Evolutionary conservation across 2,888 invertebrate species (phyloP).

Genomic region (Nematopogon swammerdamellus): DNA sequence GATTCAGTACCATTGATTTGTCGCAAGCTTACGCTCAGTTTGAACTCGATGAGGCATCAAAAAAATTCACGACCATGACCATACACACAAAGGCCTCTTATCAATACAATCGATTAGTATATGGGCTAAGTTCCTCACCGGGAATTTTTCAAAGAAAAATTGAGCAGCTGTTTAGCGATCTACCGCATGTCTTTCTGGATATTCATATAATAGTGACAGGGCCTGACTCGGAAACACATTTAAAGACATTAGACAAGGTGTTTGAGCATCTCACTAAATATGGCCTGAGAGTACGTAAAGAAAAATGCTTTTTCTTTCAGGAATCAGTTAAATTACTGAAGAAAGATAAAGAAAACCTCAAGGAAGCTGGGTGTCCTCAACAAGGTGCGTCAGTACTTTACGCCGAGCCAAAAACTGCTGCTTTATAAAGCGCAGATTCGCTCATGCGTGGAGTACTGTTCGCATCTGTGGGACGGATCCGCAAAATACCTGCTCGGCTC

Average conservation of each 20-base stretch:
- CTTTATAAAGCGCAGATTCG: too few relatives aligned
- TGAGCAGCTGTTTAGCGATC: background rate
- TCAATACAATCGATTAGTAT: slow-evolving; percentile 12
- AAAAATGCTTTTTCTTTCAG: background rate
- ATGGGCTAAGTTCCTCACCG: slow-evolving; percentile 11
- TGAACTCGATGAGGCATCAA: slow-evolving; percentile 7
- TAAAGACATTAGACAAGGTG: background rate
- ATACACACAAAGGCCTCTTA: slow-evolving; percentile 13
- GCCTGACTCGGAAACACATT: background rate
- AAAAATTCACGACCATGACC: slow-evolving; percentile 10
- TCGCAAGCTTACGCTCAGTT: slow-evolving; percentile 7
- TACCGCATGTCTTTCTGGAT: background rate
- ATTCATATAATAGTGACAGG: background rate
- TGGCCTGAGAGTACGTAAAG: background rate
- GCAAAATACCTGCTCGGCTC: background rate
- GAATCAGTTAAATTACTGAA: background rate
- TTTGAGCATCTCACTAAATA: background rate
- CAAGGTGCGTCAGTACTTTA: too few relatives aligned
- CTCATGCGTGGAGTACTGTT: too few relatives aligned
- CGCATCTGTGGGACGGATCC: too few relatives aligned
- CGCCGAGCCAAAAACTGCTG: too few relatives aligned
- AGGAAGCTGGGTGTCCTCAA: too few relatives aligned
- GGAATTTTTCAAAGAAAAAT: slow-evolving; percentile 11
- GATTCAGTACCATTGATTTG: slow-evolving; percentile 1
- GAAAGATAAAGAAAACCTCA: too few relatives aligned